Percentiles rank a stretch among this genome's conserved stretches.
Evolutionary conservation across 2,797 vertebrate genomes (phyloP).

Genomic region (Darevskia nairensis): DNA sequence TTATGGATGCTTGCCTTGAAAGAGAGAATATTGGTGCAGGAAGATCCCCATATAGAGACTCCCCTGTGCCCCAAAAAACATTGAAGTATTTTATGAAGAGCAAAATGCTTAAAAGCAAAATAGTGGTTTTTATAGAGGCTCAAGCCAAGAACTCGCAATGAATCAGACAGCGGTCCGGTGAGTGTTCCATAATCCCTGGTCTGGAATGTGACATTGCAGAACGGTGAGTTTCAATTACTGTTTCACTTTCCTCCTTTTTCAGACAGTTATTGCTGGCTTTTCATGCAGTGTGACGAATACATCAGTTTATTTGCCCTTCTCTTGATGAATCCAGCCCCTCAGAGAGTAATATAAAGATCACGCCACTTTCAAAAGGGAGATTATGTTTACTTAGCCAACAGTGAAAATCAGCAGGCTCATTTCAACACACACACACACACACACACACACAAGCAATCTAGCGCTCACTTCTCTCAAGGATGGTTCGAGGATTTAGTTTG

Average conservation of each 20-base stretch:
- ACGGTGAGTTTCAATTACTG: neutral
- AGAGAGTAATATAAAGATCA: neutral
- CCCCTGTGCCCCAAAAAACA: constrained; percentile 1
- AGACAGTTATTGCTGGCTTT: neutral
- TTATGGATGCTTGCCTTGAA: constrained; percentile 22
- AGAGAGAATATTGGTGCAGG: constrained; percentile 3
- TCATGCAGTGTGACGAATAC: neutral
- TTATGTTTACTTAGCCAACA: constrained; percentile 39
- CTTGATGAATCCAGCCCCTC: constrained; percentile 21
- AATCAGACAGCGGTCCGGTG: constrained; percentile 21
- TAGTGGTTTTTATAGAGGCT: constrained; percentile 31
- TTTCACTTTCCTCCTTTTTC: neutral
- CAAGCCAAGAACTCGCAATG: constrained; percentile 6
- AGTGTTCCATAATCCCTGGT: neutral
- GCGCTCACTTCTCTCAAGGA: accelerated
- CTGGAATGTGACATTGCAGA: neutral
- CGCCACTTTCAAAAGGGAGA: constrained; percentile 31
- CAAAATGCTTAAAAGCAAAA: constrained; percentile 36
- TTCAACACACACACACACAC: neutral
- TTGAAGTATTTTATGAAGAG: constrained; percentile 33
- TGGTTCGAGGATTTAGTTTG: neutral
- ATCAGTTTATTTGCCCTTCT: constrained; percentile 3
- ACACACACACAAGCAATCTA: accelerated
- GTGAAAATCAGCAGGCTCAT: constrained; percentile 32
- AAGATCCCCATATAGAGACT: neutral